Percentiles rank a stretch among this genome's conserved stretches.
Evolutionary conservation across 2,113 vertebrate genomes (phyloP).

Genomic region (Petroica traversi): DNA sequence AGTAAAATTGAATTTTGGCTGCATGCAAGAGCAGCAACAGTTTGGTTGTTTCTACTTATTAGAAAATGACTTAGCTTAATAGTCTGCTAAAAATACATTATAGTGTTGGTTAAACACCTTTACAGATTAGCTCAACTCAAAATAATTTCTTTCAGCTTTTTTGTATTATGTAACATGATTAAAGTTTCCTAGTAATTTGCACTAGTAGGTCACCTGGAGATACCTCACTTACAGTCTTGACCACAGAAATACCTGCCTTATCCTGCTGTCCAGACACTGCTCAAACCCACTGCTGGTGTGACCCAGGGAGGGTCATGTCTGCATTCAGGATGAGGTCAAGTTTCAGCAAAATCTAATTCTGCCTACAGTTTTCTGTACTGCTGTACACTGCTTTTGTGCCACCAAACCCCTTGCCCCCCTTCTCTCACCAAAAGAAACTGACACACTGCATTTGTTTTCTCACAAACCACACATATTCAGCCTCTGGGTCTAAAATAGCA

Average conservation of each 20-base stretch:
- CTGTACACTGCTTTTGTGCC: background rate
- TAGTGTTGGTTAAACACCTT: background rate
- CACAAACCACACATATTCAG: background rate
- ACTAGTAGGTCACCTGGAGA: background rate
- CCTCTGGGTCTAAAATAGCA: background rate
- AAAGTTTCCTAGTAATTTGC: background rate
- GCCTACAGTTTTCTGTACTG: background rate
- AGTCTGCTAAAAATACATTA: background rate
- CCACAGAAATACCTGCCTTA: background rate
- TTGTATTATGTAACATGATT: fast-evolving
- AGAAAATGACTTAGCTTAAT: background rate
- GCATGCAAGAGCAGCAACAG: background rate
- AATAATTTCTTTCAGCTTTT: background rate
- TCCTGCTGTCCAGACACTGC: background rate
- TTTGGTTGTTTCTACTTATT: background rate
- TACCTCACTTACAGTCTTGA: background rate
- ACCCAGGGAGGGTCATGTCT: background rate
- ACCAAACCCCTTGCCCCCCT: fast-evolving
- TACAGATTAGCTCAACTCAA: background rate
- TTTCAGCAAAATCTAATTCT: background rate
- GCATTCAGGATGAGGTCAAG: background rate
- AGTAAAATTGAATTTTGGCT: background rate
- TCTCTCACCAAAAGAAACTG: background rate
- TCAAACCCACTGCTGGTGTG: background rate
- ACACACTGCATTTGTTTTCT: background rate